Percentiles rank a stretch among this genome's conserved stretches.
Conservation (phyloP, 2,797 vertebrate genomes). For the Sciurus carolinensis region DNA sequence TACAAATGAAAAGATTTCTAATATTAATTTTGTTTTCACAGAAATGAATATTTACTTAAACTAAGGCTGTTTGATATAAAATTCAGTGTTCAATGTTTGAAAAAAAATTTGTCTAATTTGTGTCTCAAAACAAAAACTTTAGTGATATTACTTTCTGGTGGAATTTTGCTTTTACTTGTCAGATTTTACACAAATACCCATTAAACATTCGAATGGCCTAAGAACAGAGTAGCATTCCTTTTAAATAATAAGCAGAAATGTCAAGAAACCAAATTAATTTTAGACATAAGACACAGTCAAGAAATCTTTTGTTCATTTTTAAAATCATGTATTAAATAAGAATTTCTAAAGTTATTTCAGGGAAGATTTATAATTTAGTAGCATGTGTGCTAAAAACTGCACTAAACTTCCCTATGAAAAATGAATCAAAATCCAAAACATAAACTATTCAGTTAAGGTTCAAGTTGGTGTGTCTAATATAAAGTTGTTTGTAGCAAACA, state of each 20-base stretch:
- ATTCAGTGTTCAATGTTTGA: conserved; percentile 22
- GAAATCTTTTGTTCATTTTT: conserved; percentile 51
- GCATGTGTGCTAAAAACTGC: background rate
- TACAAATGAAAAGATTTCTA: conserved; percentile 74
- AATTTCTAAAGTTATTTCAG: conserved; percentile 53
- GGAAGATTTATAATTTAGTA: conserved; percentile 45
- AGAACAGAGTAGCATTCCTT: conserved; percentile 63
- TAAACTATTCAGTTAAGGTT: conserved; percentile 32
- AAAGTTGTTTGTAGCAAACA: conserved; percentile 1
- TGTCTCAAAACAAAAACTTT: conserved; percentile 71
- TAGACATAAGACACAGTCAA: conserved; percentile 62
- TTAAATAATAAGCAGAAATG: conserved; percentile 62
- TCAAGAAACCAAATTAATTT: conserved; percentile 58
- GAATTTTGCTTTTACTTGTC: conserved; percentile 63
- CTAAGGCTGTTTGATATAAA: conserved; percentile 66
- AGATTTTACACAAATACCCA: conserved; percentile 58
- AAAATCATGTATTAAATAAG: conserved; percentile 63
- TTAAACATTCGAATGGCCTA: conserved; percentile 54
- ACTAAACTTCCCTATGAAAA: conserved; percentile 33
- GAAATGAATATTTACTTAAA: conserved; percentile 70
- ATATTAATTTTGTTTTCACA: conserved; percentile 74
- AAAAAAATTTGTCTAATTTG: conserved; percentile 71
- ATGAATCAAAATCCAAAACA: conserved; percentile 10
- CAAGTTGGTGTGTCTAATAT: background rate
- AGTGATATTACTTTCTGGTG: conserved; percentile 40